These are phyloP conservation scores for Zapornia atra DNA, from an alignment of 2,113 vertebrate genomes.

Conservation along the genomic window DNA sequence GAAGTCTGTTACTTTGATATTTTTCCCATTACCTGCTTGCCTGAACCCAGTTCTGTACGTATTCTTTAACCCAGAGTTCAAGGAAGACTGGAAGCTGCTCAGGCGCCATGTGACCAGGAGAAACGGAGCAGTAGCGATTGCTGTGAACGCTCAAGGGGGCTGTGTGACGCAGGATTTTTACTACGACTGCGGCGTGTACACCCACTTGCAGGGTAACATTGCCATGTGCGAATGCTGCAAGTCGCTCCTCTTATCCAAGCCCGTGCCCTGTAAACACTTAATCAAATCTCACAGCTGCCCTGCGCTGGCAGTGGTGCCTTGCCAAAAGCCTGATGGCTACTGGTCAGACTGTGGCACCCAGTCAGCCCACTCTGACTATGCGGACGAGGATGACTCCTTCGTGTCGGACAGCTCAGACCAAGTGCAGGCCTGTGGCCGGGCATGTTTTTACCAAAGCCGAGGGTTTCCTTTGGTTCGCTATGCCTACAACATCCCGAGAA, in stretches of 20 bases:
- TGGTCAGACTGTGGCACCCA: conserved; percentile 90
- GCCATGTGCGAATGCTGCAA: conserved; percentile 88
- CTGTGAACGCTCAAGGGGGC: conserved; percentile 68
- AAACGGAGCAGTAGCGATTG: conserved; percentile 58
- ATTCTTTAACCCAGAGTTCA: conserved; percentile 95
- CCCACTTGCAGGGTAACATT: conserved; percentile 77
- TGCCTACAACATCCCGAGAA: conserved; percentile 87
- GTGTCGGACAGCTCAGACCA: conserved; percentile 97
- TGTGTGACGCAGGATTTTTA: conserved; percentile 80
- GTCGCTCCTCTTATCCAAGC: conserved; percentile 84
- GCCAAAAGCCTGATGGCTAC: conserved; percentile 83
- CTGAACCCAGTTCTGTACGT: conserved; percentile 94
- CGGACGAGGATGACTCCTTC: conserved; percentile 94
- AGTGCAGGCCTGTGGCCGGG: conserved; percentile 93
- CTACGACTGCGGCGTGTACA: conserved; percentile 80
- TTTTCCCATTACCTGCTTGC: conserved; percentile 93
- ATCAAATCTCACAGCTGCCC: conserved; percentile 96
- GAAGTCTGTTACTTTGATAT: conserved; percentile 95
- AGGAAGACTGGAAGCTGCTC: conserved; percentile 91
- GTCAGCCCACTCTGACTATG: conserved; percentile 91
- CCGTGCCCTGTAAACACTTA: conserved; percentile 91
- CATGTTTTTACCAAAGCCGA: conserved; percentile 94
- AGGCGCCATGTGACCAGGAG: conserved; percentile 64
- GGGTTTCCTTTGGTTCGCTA: conserved; percentile 93
- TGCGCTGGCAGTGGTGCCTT: conserved; percentile 82